Evolutionary conservation across 2,797 vertebrate species (phyloP).

Genomic region (Bufotes viridis): DNA sequence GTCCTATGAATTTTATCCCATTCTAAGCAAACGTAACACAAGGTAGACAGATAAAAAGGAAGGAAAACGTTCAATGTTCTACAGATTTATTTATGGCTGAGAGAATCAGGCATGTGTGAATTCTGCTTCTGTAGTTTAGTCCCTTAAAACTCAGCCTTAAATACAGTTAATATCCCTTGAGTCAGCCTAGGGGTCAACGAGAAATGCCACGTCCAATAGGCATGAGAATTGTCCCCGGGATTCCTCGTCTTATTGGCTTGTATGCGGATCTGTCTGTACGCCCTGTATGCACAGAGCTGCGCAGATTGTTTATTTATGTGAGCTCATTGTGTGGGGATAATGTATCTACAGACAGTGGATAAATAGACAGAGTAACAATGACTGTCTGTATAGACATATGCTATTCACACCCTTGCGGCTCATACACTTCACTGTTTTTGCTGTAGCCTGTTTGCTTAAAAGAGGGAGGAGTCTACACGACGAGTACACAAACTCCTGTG

Average conservation of each 20-base stretch:
- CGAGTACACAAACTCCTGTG: conserved; percentile 50
- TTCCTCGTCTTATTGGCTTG: conserved; percentile 36
- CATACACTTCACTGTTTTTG: conserved; percentile 32
- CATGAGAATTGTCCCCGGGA: neutral
- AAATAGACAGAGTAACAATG: conserved; percentile 60
- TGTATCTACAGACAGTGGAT: conserved; percentile 59
- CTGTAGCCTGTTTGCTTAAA: conserved; percentile 46
- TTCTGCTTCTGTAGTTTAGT: neutral
- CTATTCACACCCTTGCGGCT: conserved; percentile 45
- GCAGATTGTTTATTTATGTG: conserved; percentile 55
- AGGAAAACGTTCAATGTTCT: neutral
- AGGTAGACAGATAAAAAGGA: neutral
- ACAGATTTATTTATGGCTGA: neutral
- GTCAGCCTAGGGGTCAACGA: too few species aligned
- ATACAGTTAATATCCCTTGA: neutral
- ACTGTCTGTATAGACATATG: conserved; percentile 52
- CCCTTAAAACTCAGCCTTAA: neutral
- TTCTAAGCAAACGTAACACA: neutral
- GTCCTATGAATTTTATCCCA: too few species aligned
- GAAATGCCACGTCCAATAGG: conserved; percentile 12
- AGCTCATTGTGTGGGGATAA: conserved; percentile 58
- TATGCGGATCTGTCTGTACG: conserved; percentile 37
- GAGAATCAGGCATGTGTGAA: neutral
- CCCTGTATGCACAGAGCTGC: conserved; percentile 30
- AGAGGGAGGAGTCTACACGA: conserved; percentile 19